Conservation (phyloP, 2,888 invertebrate genomes). For the Mimachlamys varia region DNA sequence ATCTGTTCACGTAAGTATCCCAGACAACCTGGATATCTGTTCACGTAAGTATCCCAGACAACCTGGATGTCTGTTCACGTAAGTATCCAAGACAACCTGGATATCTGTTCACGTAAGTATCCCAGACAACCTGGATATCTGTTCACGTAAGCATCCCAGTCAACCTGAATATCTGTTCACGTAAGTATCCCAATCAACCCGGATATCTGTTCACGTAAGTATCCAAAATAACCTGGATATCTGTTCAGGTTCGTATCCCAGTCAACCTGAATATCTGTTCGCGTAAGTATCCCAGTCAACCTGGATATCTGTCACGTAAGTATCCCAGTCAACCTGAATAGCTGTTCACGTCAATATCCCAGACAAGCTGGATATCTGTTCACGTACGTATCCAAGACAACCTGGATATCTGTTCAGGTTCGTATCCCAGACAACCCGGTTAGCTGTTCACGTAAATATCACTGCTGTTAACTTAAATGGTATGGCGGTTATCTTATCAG, state of each 20-base stretch:
- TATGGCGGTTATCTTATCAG: not conserved
- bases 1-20: constrained; percentile 25
- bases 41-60: not conserved
- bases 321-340: not conserved
- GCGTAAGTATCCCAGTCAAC: not conserved
- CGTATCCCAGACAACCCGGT: not conserved
- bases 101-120: constrained; percentile 25
- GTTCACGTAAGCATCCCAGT: not conserved
- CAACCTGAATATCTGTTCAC: not conserved
- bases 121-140: not conserved
- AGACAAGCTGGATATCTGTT: not conserved
- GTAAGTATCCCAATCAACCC: not conserved
- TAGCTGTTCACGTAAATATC: not conserved
- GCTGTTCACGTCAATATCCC: constrained; percentile 12
- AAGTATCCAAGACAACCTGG: not conserved
- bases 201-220: constrained; percentile 8
- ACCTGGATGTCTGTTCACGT: not conserved
- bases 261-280: not conserved
- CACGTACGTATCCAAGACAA: not conserved
- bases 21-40: not conserved
- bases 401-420: not conserved
- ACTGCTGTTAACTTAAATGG: not conserved
- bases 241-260: constrained; percentile 10
- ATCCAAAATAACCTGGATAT: not conserved
- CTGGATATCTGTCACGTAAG: not conserved